Evolutionary conservation across 2,888 invertebrate species (phyloP).

Genomic region (Sylvicola cinctus): DNA sequence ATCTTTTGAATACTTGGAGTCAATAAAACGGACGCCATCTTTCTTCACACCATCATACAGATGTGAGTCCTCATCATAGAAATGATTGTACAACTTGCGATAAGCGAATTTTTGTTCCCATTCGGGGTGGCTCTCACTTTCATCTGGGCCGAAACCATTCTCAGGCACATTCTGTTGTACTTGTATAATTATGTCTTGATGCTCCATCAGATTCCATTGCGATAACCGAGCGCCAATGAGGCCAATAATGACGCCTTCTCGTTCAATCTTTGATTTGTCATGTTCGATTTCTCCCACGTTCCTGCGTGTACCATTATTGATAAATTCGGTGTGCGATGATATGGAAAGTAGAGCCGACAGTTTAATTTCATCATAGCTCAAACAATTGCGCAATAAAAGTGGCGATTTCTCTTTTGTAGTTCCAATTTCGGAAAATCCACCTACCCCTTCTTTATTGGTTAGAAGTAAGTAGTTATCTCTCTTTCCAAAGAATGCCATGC

Average conservation of each 20-base stretch:
- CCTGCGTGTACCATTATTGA: constrained; percentile 33
- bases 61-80: no score
- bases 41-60: no score
- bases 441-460: constrained; percentile 24
- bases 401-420: no score
- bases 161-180: constrained; percentile 27
- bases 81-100: no score
- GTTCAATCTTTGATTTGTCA: constrained; percentile 22
- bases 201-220: constrained; percentile 29
- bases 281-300: constrained; percentile 27
- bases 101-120: no score
- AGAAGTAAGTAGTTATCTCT: constrained; percentile 26
- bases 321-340: constrained; percentile 32
- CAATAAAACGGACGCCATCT: no score
- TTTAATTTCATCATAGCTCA: constrained; percentile 38
- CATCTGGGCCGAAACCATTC: constrained; percentile 29
- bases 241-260: constrained; percentile 30
- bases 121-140: no score
- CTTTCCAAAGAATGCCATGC: constrained; percentile 27
- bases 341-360: constrained; percentile 29
- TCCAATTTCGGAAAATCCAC: constrained; percentile 32
- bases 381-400: constrained; percentile 25
- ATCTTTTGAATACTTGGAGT: no score
- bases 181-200: constrained; percentile 28
- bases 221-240: constrained; percentile 28